Percentiles rank a stretch among this genome's conserved stretches.
phyloP scores from a whole-genome alignment of 2,888 invertebrate species.

The Lepeophtheirus nordmannii region DNA sequence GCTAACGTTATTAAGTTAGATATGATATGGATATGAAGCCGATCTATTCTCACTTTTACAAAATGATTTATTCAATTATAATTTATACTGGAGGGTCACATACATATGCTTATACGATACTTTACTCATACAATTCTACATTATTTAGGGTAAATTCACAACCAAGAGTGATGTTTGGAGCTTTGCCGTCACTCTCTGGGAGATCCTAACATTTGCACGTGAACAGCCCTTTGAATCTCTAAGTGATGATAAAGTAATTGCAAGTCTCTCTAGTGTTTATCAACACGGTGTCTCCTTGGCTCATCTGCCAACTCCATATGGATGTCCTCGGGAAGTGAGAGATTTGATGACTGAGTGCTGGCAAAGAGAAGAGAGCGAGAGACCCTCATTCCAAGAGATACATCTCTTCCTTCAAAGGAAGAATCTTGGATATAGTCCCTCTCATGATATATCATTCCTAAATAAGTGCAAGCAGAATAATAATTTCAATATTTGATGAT shows the following conservation, averaged over 20 bases:
- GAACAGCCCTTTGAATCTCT: slow-evolving; percentile 66
- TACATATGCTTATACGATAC: no score
- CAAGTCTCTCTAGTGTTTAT: slow-evolving; percentile 62
- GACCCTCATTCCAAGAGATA: slow-evolving; percentile 73
- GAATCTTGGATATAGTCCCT: slow-evolving; percentile 37
- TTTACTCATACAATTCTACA: background rate
- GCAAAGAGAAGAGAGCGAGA: slow-evolving; percentile 59
- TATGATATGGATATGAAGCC: no score
- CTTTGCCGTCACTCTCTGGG: slow-evolving; percentile 73
- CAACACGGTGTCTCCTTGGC: slow-evolving; percentile 55
- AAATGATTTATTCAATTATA: no score
- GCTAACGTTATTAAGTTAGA: no score
- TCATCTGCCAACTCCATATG: slow-evolving; percentile 49
- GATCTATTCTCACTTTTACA: no score
- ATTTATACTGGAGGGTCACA: no score
- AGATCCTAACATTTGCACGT: slow-evolving; percentile 63
- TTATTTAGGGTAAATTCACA: slow-evolving; percentile 61
- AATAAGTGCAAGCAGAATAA: background rate
- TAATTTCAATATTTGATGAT: background rate
- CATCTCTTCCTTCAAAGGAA: slow-evolving; percentile 67
- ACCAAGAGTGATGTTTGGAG: slow-evolving; percentile 76
- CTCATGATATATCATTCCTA: background rate
- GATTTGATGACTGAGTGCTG: slow-evolving; percentile 84
- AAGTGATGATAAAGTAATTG: slow-evolving; percentile 62
- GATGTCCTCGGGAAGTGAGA: slow-evolving; percentile 71